Conservation (phyloP, 2,888 invertebrate genomes). For the Plagodis dolabraria region DNA sequence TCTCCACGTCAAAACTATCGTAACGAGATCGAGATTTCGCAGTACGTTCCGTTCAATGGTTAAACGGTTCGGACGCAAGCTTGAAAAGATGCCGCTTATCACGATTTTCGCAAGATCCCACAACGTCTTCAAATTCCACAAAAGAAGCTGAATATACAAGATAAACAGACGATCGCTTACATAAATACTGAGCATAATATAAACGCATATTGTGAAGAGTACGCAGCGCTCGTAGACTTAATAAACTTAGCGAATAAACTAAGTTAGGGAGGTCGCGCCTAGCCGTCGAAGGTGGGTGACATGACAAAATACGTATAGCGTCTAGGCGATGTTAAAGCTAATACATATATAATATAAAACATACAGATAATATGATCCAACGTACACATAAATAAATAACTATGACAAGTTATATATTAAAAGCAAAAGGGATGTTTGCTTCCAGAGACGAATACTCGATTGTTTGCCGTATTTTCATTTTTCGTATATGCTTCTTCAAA, state of each 20-base stretch:
- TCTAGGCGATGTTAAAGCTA: neutral
- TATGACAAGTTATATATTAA: neutral
- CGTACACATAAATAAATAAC: neutral
- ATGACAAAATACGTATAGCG: slow-evolving; percentile 43
- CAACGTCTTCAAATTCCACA: slow-evolving; percentile 39
- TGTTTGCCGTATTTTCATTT: slow-evolving; percentile 52
- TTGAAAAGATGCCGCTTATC: slow-evolving; percentile 57
- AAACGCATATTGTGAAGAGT: slow-evolving; percentile 26
- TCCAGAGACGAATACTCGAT: slow-evolving; percentile 40
- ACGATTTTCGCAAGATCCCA: slow-evolving; percentile 48
- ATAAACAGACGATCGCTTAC: slow-evolving; percentile 13
- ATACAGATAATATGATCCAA: too few relatives aligned
- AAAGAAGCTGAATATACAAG: slow-evolving; percentile 17
- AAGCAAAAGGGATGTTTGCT: slow-evolving; percentile 44
- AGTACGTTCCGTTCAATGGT: slow-evolving; percentile 65
- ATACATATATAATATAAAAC: neutral
- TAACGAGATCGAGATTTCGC: slow-evolving; percentile 75
- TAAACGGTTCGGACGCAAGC: slow-evolving; percentile 51
- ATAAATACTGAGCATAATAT: slow-evolving; percentile 16
- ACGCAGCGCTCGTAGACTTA: slow-evolving; percentile 39
- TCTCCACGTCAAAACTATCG: slow-evolving; percentile 71
- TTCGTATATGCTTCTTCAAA: slow-evolving; percentile 57
- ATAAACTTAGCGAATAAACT: slow-evolving; percentile 51
- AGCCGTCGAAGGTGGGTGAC: slow-evolving; percentile 39
- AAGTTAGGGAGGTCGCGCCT: slow-evolving; percentile 44